These are phyloP conservation scores for Phaenicophaeus curvirostris DNA, from an alignment of 2,797 vertebrate genomes.

Conservation along the genomic window DNA sequence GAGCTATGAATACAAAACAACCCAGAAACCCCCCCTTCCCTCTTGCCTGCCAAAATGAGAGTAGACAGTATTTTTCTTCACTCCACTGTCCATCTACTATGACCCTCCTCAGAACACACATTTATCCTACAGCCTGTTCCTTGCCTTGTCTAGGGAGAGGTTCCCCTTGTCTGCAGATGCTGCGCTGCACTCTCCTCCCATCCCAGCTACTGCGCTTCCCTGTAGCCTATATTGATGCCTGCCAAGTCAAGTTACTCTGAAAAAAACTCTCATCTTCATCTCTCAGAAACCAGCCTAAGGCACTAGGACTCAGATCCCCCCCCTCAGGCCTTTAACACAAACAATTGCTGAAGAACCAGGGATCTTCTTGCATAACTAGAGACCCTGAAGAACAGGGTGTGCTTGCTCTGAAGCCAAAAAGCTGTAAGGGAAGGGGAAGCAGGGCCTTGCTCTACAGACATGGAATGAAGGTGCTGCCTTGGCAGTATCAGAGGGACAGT, in stretches of 20 bases:
- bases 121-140: not conserved
- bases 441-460: not conserved
- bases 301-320: not conserved
- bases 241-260: not conserved
- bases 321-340: not conserved
- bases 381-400: not conserved
- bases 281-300: not conserved
- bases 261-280: not conserved
- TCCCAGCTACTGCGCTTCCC: not conserved
- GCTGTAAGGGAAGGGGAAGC: not conserved
- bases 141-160: not conserved
- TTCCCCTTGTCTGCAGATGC: not conserved
- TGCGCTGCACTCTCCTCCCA: not conserved
- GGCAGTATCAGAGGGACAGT: not conserved
- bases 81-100: not conserved
- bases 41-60: not conserved
- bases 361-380: not conserved
- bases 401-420: conserved; percentile 42
- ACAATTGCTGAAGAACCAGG: not conserved
- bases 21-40: not conserved
- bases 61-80: not conserved
- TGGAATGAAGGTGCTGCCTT: not conserved
- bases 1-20: not conserved
- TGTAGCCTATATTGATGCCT: not conserved
- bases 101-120: not conserved